Evolutionary conservation across 2,888 invertebrate genomes (phyloP).

Genomic region (Caenorhabditis sp.): DNA sequence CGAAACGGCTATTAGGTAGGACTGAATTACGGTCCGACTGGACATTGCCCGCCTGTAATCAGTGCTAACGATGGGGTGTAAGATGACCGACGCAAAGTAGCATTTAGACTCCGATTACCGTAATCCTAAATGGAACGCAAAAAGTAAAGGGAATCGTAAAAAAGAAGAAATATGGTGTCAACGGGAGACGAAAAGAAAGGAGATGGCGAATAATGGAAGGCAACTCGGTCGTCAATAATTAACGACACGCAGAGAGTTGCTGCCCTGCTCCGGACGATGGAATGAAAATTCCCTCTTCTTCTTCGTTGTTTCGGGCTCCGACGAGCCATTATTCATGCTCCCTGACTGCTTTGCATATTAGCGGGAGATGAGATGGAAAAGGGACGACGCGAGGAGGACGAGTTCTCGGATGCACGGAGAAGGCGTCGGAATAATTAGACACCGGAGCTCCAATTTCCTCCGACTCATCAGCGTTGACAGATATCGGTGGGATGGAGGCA

Average conservation of each 20-base stretch:
- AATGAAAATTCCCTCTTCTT: slow-evolving; percentile 33
- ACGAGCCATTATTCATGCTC: slow-evolving; percentile 51
- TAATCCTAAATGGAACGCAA: background rate
- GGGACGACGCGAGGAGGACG: slow-evolving; percentile 7
- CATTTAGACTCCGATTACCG: too few relatives aligned
- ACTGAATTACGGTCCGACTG: slow-evolving; percentile 20
- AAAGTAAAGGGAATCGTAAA: slow-evolving; percentile 34
- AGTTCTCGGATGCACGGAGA: background rate
- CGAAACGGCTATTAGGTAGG: slow-evolving; percentile 29
- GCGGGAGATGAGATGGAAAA: slow-evolving; percentile 27
- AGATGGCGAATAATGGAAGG: slow-evolving; percentile 36
- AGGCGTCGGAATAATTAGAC: slow-evolving; percentile 46
- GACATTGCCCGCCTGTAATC: slow-evolving; percentile 22
- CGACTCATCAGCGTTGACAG: too few relatives aligned
- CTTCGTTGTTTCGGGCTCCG: slow-evolving; percentile 16
- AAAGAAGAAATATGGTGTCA: slow-evolving; percentile 7
- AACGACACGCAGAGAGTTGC: slow-evolving; percentile 48
- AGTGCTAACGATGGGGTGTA: slow-evolving; percentile 35
- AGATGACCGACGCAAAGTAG: background rate
- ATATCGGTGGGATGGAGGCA: slow-evolving; percentile 8
- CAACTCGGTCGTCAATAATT: slow-evolving; percentile 54
- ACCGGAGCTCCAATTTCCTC: slow-evolving; percentile 12
- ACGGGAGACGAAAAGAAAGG: slow-evolving; percentile 1
- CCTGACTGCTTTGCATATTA: slow-evolving; percentile 55
- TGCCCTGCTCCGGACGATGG: slow-evolving; percentile 17